A percentile compares a stretch with the other conserved stretches of the same genome.
phyloP scores from a whole-genome alignment of 2,113 vertebrate species.

The Bubo scandiacus region DNA sequence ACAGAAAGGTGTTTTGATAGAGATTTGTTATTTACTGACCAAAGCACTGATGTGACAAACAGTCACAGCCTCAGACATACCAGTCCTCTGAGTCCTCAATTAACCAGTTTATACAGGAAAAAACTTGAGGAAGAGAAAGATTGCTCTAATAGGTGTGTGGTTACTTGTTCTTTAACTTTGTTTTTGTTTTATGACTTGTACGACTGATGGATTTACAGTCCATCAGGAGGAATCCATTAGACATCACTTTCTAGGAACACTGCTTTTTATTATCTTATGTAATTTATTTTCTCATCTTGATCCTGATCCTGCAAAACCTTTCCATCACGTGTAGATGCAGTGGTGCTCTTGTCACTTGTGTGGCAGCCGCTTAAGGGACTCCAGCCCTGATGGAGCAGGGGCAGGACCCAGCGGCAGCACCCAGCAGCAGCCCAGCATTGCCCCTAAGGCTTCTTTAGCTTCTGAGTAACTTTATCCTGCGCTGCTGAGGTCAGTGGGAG shows the following conservation, averaged over 20 bases:
- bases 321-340: background rate
- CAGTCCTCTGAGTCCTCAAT: background rate
- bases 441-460: background rate
- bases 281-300: background rate
- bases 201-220: background rate
- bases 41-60: background rate
- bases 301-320: background rate
- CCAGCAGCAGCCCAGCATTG: background rate
- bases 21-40: background rate
- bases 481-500: background rate
- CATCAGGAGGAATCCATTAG: background rate
- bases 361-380: background rate
- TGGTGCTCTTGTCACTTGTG: background rate
- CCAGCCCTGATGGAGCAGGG: background rate
- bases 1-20: background rate
- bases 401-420: background rate
- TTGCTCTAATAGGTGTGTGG: background rate
- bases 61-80: background rate
- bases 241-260: background rate
- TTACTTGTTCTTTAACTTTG: background rate
- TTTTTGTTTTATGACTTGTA: background rate
- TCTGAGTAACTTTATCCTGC: background rate
- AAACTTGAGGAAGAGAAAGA: background rate
- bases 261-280: background rate
- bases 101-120: background rate